Evolutionary conservation across 2,113 vertebrate genomes (phyloP).

Genomic region (Chlamydotis undulata): DNA sequence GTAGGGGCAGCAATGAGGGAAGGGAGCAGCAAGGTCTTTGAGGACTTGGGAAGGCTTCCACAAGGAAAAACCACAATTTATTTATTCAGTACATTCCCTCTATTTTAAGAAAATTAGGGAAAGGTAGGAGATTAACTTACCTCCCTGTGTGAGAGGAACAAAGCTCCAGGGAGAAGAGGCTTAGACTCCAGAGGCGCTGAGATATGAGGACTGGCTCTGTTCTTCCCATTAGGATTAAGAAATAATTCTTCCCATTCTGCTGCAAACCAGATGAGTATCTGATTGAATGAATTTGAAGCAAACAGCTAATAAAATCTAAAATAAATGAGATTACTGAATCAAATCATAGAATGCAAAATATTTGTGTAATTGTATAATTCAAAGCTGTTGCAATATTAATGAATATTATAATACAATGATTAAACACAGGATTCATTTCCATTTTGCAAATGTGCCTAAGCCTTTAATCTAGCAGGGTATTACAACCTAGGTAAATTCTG

Average conservation of each 20-base stretch:
- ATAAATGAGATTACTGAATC: slow-evolving; percentile 46
- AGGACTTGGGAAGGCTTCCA: neutral
- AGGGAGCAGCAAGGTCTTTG: neutral
- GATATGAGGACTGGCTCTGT: neutral
- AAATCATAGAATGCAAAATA: slow-evolving; percentile 43
- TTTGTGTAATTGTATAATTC: slow-evolving; percentile 68
- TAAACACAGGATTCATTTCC: slow-evolving; percentile 53
- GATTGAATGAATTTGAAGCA: slow-evolving; percentile 28
- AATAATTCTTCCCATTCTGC: slow-evolving; percentile 20
- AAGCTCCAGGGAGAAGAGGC: neutral
- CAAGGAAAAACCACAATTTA: neutral
- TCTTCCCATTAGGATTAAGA: slow-evolving; percentile 20
- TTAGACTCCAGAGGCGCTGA: neutral
- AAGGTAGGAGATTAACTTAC: neutral
- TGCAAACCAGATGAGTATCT: slow-evolving; percentile 26
- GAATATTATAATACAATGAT: slow-evolving; percentile 49
- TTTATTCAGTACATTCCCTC: neutral
- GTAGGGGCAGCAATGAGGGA: neutral
- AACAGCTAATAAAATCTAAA: slow-evolving; percentile 59
- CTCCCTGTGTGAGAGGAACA: neutral
- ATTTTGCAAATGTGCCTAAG: slow-evolving; percentile 43
- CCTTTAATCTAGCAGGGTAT: slow-evolving; percentile 43
- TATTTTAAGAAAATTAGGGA: neutral
- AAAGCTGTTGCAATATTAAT: slow-evolving; percentile 56
- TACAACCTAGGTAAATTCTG: slow-evolving; percentile 1